Conservation (phyloP, 2,113 vertebrate genomes). For the Cranoglanis bouderius region DNA sequence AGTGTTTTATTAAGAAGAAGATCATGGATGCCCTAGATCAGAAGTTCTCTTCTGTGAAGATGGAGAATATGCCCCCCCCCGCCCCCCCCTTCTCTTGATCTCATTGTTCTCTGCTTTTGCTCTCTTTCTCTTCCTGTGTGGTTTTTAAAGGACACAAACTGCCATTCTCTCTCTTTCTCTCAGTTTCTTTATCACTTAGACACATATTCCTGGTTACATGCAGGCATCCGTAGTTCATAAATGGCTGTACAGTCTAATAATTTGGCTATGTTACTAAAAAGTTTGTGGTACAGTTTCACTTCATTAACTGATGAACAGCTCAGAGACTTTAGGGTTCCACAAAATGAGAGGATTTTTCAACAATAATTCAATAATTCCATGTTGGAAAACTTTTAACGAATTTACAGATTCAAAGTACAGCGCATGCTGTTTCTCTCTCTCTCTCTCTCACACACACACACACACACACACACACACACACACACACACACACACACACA, state of each 20-base stretch:
- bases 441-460: neutral
- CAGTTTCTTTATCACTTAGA: neutral
- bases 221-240: neutral
- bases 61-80: neutral
- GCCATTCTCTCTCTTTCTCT: slow-evolving; percentile 29
- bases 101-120: slow-evolving; percentile 30
- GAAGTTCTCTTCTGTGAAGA: neutral
- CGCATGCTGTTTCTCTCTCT: neutral
- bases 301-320: neutral
- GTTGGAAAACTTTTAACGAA: neutral
- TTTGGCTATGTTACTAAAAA: neutral
- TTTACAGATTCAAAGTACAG: neutral
- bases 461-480: neutral
- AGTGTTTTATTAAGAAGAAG: neutral
- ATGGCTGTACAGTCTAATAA: neutral
- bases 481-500: too few species aligned
- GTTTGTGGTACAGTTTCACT: neutral
- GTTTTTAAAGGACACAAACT: slow-evolving; percentile 26
- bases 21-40: neutral
- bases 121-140: slow-evolving; percentile 45
- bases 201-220: neutral
- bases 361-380: neutral
- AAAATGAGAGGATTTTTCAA: neutral
- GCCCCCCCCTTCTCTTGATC: neutral
- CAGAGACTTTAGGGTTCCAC: neutral